A percentile compares a stretch with the other conserved stretches of the same genome.
Conservation (phyloP, 2,888 invertebrate genomes). For the Spisula solida region DNA sequence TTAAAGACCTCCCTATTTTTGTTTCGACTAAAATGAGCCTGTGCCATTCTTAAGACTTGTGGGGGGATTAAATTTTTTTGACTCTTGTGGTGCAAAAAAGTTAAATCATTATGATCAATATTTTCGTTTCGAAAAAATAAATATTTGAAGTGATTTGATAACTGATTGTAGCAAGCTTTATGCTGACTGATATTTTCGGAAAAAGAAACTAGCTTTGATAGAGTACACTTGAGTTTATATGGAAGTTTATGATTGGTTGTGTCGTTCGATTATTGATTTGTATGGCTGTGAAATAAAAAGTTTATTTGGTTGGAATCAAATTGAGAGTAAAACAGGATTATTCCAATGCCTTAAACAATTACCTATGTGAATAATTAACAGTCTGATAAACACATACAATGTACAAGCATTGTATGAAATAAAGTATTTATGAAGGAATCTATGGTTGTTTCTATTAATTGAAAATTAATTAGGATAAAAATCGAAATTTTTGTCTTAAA, state of each 20-base stretch:
- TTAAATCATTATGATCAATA: not conserved
- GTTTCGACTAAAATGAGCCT: slow-evolving; percentile 34
- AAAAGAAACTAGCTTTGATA: not conserved
- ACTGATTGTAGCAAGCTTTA: not conserved
- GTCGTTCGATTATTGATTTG: slow-evolving; percentile 52
- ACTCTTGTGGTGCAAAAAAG: not conserved
- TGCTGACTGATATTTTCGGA: not conserved
- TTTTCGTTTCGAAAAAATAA: not conserved
- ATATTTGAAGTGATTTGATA: slow-evolving; percentile 15
- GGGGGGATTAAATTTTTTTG: not conserved
- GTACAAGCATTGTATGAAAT: not conserved
- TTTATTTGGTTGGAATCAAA: slow-evolving; percentile 51
- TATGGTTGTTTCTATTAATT: not conserved
- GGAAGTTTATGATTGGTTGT: not conserved
- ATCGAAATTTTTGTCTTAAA: not conserved
- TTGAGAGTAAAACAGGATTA: slow-evolving; percentile 55
- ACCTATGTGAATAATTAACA: not conserved
- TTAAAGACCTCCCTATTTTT: slow-evolving; percentile 22
- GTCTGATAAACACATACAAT: not conserved
- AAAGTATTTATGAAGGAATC: not conserved
- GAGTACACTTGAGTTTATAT: not conserved
- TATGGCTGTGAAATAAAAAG: slow-evolving; percentile 1
- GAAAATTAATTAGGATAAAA: not conserved
- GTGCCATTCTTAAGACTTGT: slow-evolving; percentile 14
- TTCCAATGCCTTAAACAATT: not conserved